phyloP scores from a whole-genome alignment of 2,888 invertebrate species.

The Sesia bembeciformis region DNA sequence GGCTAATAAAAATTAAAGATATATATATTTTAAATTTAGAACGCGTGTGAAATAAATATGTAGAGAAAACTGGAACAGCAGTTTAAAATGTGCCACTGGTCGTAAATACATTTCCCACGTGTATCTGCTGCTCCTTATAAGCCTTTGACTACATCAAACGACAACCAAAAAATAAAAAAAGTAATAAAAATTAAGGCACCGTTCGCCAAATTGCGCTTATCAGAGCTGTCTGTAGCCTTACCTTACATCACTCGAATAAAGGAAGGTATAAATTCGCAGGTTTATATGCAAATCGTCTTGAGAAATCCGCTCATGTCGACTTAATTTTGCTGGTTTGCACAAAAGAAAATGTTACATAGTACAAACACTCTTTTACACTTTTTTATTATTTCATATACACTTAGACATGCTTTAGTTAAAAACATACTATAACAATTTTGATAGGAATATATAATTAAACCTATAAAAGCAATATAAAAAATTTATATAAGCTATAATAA shows the following conservation, averaged over 20 bases:
- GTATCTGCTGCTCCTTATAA: slow-evolving; percentile 32
- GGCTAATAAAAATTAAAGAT: too few species aligned
- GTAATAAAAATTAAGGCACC: slow-evolving; percentile 22
- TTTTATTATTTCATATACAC: too few species aligned
- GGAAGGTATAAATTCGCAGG: slow-evolving; percentile 28
- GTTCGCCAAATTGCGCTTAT: slow-evolving; percentile 41
- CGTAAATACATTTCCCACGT: slow-evolving; percentile 25
- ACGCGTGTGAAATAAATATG: background rate
- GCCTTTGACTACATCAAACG: slow-evolving; percentile 17
- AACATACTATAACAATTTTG: too few species aligned
- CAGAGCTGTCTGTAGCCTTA: slow-evolving; percentile 10
- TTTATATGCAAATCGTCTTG: slow-evolving; percentile 23
- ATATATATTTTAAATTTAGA: background rate
- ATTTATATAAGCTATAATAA: too few species aligned
- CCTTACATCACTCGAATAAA: slow-evolving; percentile 28
- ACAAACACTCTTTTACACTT: too few species aligned
- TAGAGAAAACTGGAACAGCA: background rate
- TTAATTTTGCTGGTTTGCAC: background rate
- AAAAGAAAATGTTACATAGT: too few species aligned
- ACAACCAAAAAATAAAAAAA: slow-evolving; percentile 31
- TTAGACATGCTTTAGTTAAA: too few species aligned
- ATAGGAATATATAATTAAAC: too few species aligned
- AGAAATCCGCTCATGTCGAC: background rate
- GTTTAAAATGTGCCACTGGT: slow-evolving; percentile 7
- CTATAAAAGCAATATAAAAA: too few species aligned